phyloP scores from a whole-genome alignment of 2,113 vertebrate species.

The Nibea coibor region DNA sequence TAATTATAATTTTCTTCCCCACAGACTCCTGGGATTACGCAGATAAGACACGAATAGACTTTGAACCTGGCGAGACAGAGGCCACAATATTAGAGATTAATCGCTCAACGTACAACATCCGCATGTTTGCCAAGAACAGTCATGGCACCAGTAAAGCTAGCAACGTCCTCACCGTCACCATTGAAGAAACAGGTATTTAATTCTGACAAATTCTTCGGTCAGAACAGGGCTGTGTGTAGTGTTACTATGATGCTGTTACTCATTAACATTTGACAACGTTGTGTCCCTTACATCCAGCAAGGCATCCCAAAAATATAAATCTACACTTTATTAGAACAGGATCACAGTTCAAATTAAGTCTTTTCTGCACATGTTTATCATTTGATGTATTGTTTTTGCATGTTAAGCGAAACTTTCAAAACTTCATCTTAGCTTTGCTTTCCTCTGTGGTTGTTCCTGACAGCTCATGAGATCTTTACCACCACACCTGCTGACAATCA shows the following conservation, averaged over 20 bases:
- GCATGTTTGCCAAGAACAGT: slow-evolving; percentile 75
- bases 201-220: not conserved
- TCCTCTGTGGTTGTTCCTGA: not conserved
- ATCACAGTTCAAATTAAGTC: not conserved
- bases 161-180: slow-evolving; percentile 73
- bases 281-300: too few species aligned
- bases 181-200: slow-evolving; percentile 62
- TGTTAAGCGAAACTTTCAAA: not conserved
- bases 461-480: slow-evolving; percentile 41
- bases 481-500: slow-evolving; percentile 13
- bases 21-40: slow-evolving; percentile 74
- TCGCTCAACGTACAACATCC: slow-evolving; percentile 73
- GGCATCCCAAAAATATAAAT: too few species aligned
- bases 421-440: slow-evolving; percentile 10
- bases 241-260: not conserved
- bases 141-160: slow-evolving; percentile 67
- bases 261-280: not conserved
- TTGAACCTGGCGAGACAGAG: slow-evolving; percentile 61
- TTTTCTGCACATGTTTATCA: too few species aligned
- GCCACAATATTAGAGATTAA: slow-evolving; percentile 74
- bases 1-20: not conserved
- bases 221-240: not conserved
- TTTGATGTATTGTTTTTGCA: not conserved
- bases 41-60: slow-evolving; percentile 58
- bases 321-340: too few species aligned